These are phyloP conservation scores for Steatocranus sp. DNA, from an alignment of 2,797 vertebrate species.

Conservation along the genomic window DNA sequence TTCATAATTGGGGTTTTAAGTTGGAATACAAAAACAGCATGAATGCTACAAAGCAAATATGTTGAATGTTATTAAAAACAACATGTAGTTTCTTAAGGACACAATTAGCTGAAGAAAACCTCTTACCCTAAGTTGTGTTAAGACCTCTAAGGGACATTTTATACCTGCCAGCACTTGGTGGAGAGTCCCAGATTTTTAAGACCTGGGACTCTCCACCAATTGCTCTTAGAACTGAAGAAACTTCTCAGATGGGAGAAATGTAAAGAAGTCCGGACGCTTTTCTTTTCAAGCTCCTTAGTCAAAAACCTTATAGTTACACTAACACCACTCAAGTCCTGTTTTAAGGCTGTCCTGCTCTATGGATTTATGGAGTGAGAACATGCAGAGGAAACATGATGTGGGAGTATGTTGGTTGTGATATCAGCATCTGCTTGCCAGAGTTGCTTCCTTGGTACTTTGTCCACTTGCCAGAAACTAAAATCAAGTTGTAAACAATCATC, in stretches of 20 bases:
- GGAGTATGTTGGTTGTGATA: not conserved
- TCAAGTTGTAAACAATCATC: not conserved
- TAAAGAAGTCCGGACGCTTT: not conserved
- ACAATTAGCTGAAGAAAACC: not conserved
- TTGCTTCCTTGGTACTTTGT: not conserved
- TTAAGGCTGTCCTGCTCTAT: not conserved
- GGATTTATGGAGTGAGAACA: not conserved
- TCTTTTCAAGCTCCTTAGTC: not conserved
- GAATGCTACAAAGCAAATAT: not conserved
- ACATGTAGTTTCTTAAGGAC: not conserved
- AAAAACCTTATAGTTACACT: not conserved
- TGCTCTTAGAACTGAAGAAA: not conserved
- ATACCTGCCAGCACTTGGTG: not conserved
- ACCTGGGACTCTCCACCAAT: not conserved
- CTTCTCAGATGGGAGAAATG: not conserved
- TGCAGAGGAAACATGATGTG: not conserved
- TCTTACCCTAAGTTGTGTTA: not conserved
- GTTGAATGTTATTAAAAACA: not conserved
- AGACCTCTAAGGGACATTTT: not conserved
- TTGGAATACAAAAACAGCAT: not conserved
- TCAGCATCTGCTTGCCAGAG: not conserved
- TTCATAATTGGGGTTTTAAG: not conserved
- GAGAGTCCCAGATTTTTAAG: not conserved
- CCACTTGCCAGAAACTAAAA: not conserved
- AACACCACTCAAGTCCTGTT: not conserved